Base-by-base conservation (phyloP, 2,797 vertebrate species). In the Microchirus variegatus region DNA sequence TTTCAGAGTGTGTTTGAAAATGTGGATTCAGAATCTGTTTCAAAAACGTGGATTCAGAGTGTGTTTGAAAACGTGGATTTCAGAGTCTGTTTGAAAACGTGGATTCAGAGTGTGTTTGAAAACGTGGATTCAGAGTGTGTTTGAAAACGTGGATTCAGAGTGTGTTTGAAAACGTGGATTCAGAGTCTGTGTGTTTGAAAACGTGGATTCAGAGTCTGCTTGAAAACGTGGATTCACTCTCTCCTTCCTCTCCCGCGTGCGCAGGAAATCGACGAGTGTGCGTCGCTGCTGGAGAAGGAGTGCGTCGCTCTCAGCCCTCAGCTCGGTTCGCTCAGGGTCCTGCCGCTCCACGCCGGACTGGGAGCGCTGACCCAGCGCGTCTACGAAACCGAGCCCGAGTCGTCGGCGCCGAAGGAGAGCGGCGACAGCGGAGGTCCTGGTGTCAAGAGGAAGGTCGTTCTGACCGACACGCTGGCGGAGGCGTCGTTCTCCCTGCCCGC, bases 401-500 rank as follows among this genome's bases (percentile, higher is more conserved):
- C 63, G 0, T 63, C 68, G 0, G 0, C 12, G 0, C 35, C 37
- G 22, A 74, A 7, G 48, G 75, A 73, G 18, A 55, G 22, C 0
- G 17, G 31, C 3, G 0, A 47, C 31, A n/a, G 38, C 1, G 4
- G 73, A 37, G 61, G 57, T 3, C 1, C 61, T 11, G 48, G 67
- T 2, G 47, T 80, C 19, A 90, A 53, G 18, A 91, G 94, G 31
- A 92, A 89, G 3, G 89, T 98, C 0, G 52, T 98, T 0, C 81
- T 99, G 69, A 93, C 93, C 0, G 93, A 96, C 43, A 65, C 89
- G 36, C 86, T 97, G 0, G 95, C 92, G 0, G 97, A 98, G 59
- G 94, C 94, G 0, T 97, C 96, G 56, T 99, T 99, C 89, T 96
- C 96, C 0, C 81, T 96, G 67, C 89, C 83, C 0, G 83, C 72